Evolutionary conservation across 1,140 invertebrate genomes (phyloP), one percentile per base, ranked within the genome.

Genomic region (Trigoniulus corallinus): DNA sequence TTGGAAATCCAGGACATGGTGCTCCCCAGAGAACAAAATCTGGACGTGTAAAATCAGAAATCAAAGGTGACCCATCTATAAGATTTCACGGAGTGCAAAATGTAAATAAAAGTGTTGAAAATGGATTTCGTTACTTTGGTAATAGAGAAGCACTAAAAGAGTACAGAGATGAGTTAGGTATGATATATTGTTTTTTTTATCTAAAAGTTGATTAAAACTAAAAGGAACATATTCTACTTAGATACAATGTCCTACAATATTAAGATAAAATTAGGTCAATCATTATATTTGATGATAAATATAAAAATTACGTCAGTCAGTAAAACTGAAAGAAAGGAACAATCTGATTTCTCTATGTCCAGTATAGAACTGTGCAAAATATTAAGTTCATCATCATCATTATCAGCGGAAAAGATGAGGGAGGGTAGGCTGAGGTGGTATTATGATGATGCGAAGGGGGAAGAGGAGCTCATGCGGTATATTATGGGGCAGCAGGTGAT

Each of bases 111-210:
- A 22, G n/a, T 10, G 23, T 34, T 37, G 47, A 48, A 40, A 34
- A 40, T 48, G 12, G 22, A 21, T 7, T 46, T 13, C 18, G 44
- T 13, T 46, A 46, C 23, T 10, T 12, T 13, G 7, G 22, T 18
- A 10, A 7, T 3, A 13, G 13, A 13, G 25, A 20, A 21, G 12
- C 44, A 7, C 13, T 3, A 22, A 15, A 48, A 40, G 47, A 12
- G 7, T 40, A 48, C 27, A 48, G 37, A 18, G 12, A 48, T 24
- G 47, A 48, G 29, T 18, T 48, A 37, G 47, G 47, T 48, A 34
- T 7, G 4, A 24, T 12, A 29, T 34, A 10, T 40, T 10, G 7
- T 40, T 48, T n/a, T 3, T 34, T 24, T 40, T 34, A 44, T 10
- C 7, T 21, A 44, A 44, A 12, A 44, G 24, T 18, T 44, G 18